These are phyloP conservation scores for Myotis planiceps DNA, from an alignment of 2,797 vertebrate species.

Conservation along the genomic window DNA sequence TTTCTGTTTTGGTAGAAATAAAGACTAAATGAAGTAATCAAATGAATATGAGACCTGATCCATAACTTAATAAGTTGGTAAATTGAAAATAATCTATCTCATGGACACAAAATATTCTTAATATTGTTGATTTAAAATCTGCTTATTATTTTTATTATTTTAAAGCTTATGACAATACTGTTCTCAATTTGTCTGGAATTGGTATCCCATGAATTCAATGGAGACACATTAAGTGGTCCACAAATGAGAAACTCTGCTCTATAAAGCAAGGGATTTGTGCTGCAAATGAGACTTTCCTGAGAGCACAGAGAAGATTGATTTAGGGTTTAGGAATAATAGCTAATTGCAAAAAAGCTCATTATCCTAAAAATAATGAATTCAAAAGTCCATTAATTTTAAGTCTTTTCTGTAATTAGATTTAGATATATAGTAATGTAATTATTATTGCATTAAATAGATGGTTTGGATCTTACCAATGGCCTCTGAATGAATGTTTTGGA, in stretches of 20 bases:
- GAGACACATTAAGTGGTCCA: background rate
- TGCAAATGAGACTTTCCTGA: slow-evolving; percentile 29
- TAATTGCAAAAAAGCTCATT: slow-evolving; percentile 72
- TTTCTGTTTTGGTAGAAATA: slow-evolving; percentile 2
- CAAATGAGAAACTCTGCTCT: slow-evolving; percentile 13
- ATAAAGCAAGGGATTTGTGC: slow-evolving; percentile 9
- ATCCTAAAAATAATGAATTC: slow-evolving; percentile 65
- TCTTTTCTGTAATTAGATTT: slow-evolving; percentile 68
- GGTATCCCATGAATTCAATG: background rate
- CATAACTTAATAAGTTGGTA: background rate
- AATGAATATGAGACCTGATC: background rate
- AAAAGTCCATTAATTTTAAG: slow-evolving; percentile 67
- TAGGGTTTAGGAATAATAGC: slow-evolving; percentile 48
- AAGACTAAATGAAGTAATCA: slow-evolving; percentile 1
- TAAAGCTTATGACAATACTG: background rate
- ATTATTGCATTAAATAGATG: slow-evolving; percentile 40
- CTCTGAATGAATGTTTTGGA: background rate
- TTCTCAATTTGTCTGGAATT: background rate
- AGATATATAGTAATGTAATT: slow-evolving; percentile 45
- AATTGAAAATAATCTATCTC: slow-evolving; percentile 32
- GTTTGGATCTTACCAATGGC: background rate
- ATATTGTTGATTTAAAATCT: slow-evolving; percentile 29
- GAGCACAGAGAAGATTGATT: slow-evolving; percentile 44
- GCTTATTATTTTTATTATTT: slow-evolving; percentile 32
- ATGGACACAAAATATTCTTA: background rate